A percentile compares a stretch with the other conserved stretches of the same genome.
Conservation (phyloP, 2,888 invertebrate genomes). For the Drosophila melanosoma region DNA sequence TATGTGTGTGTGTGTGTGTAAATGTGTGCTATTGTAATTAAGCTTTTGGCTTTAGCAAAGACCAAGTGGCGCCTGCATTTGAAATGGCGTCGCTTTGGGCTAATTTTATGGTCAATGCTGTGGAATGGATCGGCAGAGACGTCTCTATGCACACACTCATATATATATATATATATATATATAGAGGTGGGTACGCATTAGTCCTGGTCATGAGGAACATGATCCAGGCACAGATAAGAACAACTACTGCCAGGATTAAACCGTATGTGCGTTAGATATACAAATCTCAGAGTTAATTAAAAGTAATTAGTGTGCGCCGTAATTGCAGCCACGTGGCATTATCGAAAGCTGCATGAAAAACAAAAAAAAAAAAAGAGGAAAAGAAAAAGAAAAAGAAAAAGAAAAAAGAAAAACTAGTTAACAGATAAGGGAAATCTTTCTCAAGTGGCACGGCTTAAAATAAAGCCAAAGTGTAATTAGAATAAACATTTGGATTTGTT, state of each 20-base stretch:
- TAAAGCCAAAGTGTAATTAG: slow-evolving; percentile 17
- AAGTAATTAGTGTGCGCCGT: slow-evolving; percentile 73
- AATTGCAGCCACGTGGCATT: slow-evolving; percentile 57
- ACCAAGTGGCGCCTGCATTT: slow-evolving; percentile 50
- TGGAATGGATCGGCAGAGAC: slow-evolving; percentile 59
- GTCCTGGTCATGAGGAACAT: slow-evolving; percentile 11
- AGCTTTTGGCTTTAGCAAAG: slow-evolving; percentile 59
- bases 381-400: neutral
- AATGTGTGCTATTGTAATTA: slow-evolving; percentile 61
- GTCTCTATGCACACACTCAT: slow-evolving; percentile 30
- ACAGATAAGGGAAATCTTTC: neutral
- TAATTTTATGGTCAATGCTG: slow-evolving; percentile 71
- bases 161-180: neutral
- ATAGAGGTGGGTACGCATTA: slow-evolving; percentile 38
- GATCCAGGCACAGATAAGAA: slow-evolving; percentile 43
- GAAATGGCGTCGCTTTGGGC: slow-evolving; percentile 66
- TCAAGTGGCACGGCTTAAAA: neutral
- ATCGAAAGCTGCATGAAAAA: neutral
- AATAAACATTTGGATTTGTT: slow-evolving; percentile 6
- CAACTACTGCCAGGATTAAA: slow-evolving; percentile 21
- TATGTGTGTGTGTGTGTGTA: slow-evolving; percentile 15
- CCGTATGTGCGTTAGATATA: slow-evolving; percentile 51
- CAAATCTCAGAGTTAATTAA: slow-evolving; percentile 77
- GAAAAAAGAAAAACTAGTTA: neutral
- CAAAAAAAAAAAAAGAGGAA: no score